These are phyloP conservation scores for Tragelaphus buxtoni DNA, from an alignment of 2,113 vertebrate genomes.

Conservation along the genomic window DNA sequence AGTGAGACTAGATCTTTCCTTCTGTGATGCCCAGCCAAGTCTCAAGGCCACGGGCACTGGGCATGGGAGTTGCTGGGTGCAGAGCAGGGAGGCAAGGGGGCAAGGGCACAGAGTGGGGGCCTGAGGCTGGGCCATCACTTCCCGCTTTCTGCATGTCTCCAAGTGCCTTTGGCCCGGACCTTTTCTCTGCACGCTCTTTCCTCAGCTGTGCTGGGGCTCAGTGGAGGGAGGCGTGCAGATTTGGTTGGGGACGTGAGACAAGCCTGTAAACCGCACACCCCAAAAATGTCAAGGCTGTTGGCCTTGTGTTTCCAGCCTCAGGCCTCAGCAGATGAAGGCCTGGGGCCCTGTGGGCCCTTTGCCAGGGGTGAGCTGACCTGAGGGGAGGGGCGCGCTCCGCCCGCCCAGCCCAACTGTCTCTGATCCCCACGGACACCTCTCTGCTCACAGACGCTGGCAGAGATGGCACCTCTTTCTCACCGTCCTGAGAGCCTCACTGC, in stretches of 20 bases:
- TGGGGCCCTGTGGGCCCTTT: slow-evolving; percentile 30
- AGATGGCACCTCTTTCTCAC: not conserved
- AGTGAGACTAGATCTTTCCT: not conserved
- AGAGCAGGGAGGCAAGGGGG: not conserved
- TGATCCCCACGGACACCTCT: not conserved
- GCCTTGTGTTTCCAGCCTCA: not conserved
- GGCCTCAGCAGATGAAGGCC: slow-evolving; percentile 56
- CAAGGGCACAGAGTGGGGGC: too few species aligned
- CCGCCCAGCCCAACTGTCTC: slow-evolving; percentile 10
- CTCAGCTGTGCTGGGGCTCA: not conserved
- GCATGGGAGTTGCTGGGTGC: not conserved
- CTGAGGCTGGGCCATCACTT: too few species aligned
- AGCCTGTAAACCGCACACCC: not conserved
- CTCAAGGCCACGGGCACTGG: not conserved
- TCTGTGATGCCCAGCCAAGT: not conserved
- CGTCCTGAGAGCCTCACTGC: not conserved
- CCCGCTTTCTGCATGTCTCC: not conserved
- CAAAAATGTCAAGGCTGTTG: not conserved
- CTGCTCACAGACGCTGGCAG: not conserved
- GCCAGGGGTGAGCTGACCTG: not conserved
- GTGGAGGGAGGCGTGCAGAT: not conserved
- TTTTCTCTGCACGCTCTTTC: not conserved
- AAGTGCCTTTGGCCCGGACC: not conserved
- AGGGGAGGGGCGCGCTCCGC: not conserved
- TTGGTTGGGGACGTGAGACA: not conserved